These are phyloP conservation scores for Gastrophysa polygoni DNA, from an alignment of 2,888 invertebrate species.

Conservation along the genomic window DNA sequence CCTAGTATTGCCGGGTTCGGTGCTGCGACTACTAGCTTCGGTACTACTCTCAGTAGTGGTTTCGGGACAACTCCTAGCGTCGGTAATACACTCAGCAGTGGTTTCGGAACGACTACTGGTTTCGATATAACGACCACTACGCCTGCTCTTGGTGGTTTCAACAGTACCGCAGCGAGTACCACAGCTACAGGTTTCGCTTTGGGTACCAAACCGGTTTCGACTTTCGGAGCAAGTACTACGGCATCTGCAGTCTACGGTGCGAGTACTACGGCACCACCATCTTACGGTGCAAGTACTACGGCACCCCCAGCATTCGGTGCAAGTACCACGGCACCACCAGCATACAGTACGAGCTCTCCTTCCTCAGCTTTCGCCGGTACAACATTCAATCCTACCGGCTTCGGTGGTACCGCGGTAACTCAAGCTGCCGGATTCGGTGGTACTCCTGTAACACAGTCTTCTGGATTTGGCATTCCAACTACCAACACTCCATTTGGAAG, in stretches of 20 bases:
- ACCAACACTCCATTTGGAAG: constrained; percentile 4
- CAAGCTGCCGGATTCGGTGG: not conserved
- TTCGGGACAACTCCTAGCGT: constrained; percentile 3
- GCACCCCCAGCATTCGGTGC: not conserved
- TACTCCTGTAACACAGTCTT: constrained; percentile 6
- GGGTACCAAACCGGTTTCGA: constrained; percentile 6
- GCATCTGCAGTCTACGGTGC: constrained; percentile 2
- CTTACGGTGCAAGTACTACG: constrained; percentile 8
- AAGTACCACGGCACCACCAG: not conserved
- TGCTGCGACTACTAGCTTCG: not conserved
- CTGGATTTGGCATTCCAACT: constrained; percentile 13
- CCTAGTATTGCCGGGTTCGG: not conserved
- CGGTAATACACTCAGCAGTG: not conserved
- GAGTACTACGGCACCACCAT: constrained; percentile 1
- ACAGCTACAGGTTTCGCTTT: constrained; percentile 8
- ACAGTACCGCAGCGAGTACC: not conserved
- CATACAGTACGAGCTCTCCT: no score
- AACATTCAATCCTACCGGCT: not conserved
- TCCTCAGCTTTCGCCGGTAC: not conserved
- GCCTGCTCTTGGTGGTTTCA: constrained; percentile 8
- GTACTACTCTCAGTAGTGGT: not conserved
- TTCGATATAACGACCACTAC: constrained; percentile 19
- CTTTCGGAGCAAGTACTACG: not conserved
- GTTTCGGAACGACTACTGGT: not conserved
- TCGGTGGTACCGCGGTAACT: constrained; percentile 4